Conservation (phyloP, 2,888 invertebrate genomes). For the Ornithoptera alexandrae region DNA sequence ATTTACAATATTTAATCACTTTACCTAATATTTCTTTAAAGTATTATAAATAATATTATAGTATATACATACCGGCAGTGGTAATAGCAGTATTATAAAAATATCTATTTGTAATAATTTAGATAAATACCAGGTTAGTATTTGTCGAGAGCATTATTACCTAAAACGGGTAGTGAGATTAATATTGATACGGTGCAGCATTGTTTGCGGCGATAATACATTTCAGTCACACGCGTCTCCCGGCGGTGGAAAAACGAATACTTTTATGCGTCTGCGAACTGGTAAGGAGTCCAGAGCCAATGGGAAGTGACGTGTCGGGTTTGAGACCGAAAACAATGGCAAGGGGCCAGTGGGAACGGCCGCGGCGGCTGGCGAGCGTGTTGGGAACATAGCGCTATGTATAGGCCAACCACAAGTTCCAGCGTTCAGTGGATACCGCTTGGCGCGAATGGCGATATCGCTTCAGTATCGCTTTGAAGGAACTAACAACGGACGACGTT, state of each 20-base stretch:
- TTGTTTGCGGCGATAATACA: slow-evolving; percentile 15
- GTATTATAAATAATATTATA: too few species aligned
- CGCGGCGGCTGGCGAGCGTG: slow-evolving; percentile 19
- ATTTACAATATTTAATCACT: too few species aligned
- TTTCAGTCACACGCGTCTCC: slow-evolving; percentile 22
- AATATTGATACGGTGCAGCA: slow-evolving; percentile 19
- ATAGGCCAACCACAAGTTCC: slow-evolving; percentile 6
- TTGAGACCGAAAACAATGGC: slow-evolving; percentile 30
- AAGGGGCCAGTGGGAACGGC: slow-evolving; percentile 28
- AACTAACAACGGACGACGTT: too few species aligned
- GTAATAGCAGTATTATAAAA: too few species aligned
- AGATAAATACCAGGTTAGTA: background rate
- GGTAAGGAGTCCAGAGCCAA: slow-evolving; percentile 25
- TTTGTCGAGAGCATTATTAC: slow-evolving; percentile 16
- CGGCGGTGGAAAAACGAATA: slow-evolving; percentile 19
- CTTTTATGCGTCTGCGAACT: background rate
- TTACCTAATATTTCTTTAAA: too few species aligned
- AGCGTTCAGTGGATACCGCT: slow-evolving; percentile 2
- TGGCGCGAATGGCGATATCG: too few species aligned
- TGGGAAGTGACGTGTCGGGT: slow-evolving; percentile 28
- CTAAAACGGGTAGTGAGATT: slow-evolving; percentile 3
- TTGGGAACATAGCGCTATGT: slow-evolving; percentile 16
- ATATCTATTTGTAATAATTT: too few species aligned
- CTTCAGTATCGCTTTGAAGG: too few species aligned
- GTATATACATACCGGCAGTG: too few species aligned